These are phyloP conservation scores for Zingel zingel DNA, from an alignment of 2,113 vertebrate genomes.

Conservation along the genomic window DNA sequence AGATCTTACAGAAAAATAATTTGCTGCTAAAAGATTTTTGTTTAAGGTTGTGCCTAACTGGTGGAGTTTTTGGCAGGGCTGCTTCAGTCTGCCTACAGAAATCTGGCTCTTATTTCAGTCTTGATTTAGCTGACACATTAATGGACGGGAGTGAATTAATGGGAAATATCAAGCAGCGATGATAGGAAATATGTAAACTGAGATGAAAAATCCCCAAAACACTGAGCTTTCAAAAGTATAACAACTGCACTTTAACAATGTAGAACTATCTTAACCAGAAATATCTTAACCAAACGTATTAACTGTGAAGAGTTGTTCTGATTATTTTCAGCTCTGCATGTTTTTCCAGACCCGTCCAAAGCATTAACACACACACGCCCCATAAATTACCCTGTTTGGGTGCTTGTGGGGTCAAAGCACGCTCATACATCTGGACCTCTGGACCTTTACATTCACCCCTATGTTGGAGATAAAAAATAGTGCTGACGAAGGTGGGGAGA, in stretches of 20 bases:
- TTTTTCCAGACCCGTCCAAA: constrained; percentile 11
- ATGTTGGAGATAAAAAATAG: neutral
- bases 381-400: constrained; percentile 35
- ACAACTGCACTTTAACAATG: constrained; percentile 22
- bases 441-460: constrained; percentile 16
- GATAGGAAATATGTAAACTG: constrained; percentile 65
- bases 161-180: constrained; percentile 52
- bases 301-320: neutral
- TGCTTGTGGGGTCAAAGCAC: constrained; percentile 44
- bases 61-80: constrained; percentile 43
- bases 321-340: neutral
- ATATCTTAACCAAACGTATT: neutral
- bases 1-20: constrained; percentile 52
- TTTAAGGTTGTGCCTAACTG: constrained; percentile 59
- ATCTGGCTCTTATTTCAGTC: constrained; percentile 61
- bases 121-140: constrained; percentile 60
- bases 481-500: neutral
- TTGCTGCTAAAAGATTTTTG: constrained; percentile 63
- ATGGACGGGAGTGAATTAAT: constrained; percentile 56
- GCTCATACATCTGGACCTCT: constrained; percentile 27
- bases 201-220: constrained; percentile 41
- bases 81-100: constrained; percentile 49
- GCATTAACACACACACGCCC: constrained; percentile 23
- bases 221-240: constrained; percentile 1
- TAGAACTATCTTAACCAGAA: constrained; percentile 17